Conservation (phyloP, 2,797 vertebrate genomes). For the Myioborus miniatus region DNA sequence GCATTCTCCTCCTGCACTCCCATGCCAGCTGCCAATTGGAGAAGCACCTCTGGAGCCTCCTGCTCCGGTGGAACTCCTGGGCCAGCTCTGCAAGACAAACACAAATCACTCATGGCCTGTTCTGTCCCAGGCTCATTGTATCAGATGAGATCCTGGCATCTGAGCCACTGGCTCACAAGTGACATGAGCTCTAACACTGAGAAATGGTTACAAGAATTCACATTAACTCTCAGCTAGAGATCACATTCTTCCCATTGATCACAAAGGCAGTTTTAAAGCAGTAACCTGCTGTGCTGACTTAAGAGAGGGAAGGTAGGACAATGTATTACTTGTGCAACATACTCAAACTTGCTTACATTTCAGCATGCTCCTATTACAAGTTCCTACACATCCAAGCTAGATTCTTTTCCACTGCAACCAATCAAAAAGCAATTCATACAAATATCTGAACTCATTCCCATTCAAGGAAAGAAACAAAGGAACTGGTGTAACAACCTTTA, state of each 20-base stretch:
- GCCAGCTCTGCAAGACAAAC: conserved; percentile 76
- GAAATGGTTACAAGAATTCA: background rate
- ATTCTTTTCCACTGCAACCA: background rate
- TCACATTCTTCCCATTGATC: background rate
- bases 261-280: background rate
- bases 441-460: background rate
- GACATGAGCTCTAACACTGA: background rate
- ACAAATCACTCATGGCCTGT: background rate
- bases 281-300: background rate
- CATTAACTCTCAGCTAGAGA: background rate
- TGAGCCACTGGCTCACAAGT: background rate
- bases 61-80: background rate
- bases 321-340: background rate
- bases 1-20: conserved; percentile 61
- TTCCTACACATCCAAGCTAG: background rate
- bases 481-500: background rate
- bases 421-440: background rate
- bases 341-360: background rate
- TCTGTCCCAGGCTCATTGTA: accelerated
- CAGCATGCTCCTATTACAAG: background rate
- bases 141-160: background rate
- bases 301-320: background rate
- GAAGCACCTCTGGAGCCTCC: conserved; percentile 71
- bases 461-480: background rate
- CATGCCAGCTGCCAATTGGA: conserved; percentile 75